These are phyloP conservation scores for Gallinago solitaria DNA, from an alignment of 2,797 vertebrate genomes.

Conservation along the genomic window DNA sequence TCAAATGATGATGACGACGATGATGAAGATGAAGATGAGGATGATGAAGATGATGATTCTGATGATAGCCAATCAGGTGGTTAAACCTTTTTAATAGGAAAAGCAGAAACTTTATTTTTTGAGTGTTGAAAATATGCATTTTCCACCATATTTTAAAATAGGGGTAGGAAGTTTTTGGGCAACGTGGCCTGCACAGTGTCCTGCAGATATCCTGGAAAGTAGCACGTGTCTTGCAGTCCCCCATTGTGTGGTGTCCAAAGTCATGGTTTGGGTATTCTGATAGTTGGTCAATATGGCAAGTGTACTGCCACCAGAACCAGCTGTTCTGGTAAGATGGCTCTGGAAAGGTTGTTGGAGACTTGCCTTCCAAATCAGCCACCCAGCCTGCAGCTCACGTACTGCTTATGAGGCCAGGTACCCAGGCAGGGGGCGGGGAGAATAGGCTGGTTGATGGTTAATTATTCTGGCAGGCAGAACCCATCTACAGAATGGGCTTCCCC, in stretches of 20 bases:
- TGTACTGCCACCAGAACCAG: no score
- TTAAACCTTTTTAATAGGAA: conserved; percentile 65
- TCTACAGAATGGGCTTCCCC: neutral
- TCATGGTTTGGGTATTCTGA: neutral
- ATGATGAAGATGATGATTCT: conserved; percentile 90
- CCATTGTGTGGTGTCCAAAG: neutral
- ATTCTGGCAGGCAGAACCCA: neutral
- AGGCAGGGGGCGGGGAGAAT: neutral
- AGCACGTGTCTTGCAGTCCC: neutral
- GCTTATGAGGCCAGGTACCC: neutral
- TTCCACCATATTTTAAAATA: neutral
- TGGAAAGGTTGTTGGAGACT: neutral
- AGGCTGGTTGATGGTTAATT: neutral
- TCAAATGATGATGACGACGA: conserved; percentile 92
- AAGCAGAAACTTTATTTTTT: conserved; percentile 39
- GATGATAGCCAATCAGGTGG: conserved; percentile 93
- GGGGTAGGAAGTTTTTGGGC: neutral
- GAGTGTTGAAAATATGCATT: neutral
- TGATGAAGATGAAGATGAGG: conserved; percentile 89
- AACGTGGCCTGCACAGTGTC: neutral
- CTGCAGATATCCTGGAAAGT: neutral
- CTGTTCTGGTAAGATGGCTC: neutral
- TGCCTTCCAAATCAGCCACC: neutral
- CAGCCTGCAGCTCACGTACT: neutral
- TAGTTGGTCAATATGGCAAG: neutral